Conservation (phyloP, 2,113 vertebrate species). For the Sander lucioperca region DNA sequence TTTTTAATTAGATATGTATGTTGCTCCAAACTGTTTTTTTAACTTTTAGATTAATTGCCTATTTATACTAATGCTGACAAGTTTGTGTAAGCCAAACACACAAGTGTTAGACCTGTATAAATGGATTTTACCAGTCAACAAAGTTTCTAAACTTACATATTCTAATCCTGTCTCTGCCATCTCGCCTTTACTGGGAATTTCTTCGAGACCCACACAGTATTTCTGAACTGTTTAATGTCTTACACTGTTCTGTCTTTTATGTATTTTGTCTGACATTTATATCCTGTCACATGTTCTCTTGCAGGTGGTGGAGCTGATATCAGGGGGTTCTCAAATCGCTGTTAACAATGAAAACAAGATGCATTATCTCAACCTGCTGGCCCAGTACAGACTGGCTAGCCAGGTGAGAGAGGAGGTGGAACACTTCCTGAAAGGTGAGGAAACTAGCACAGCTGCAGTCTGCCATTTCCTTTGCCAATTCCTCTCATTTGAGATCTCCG, state of each 20-base stretch:
- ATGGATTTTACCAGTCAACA: not conserved
- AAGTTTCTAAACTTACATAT: not conserved
- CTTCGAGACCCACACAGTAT: not conserved
- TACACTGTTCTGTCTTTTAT: not conserved
- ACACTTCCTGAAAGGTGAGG: constrained; percentile 96
- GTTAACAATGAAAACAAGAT: constrained; percentile 98
- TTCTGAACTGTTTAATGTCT: not conserved
- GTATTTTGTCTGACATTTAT: not conserved
- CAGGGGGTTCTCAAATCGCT: constrained; percentile 93
- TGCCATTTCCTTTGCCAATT: not conserved
- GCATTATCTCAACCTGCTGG: constrained; percentile 96
- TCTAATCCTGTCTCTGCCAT: not conserved
- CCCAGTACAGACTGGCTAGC: constrained; percentile 94
- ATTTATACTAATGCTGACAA: constrained; percentile 3
- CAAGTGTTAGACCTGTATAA: not conserved
- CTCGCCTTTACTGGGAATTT: not conserved
- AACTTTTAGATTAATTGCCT: not conserved
- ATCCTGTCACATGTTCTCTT: constrained; percentile 3
- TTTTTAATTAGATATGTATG: constrained; percentile 22
- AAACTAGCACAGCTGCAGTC: constrained; percentile 28
- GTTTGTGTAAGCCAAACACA: not conserved
- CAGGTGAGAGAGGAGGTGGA: constrained; percentile 98
- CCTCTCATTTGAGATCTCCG: constrained; percentile 22
- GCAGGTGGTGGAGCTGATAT: constrained; percentile 94
- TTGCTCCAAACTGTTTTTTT: not conserved